A percentile compares a stretch with the other conserved stretches of the same genome.
phyloP scores from a whole-genome alignment of 2,888 invertebrate genomes.

The Drosophila tripunctata region DNA sequence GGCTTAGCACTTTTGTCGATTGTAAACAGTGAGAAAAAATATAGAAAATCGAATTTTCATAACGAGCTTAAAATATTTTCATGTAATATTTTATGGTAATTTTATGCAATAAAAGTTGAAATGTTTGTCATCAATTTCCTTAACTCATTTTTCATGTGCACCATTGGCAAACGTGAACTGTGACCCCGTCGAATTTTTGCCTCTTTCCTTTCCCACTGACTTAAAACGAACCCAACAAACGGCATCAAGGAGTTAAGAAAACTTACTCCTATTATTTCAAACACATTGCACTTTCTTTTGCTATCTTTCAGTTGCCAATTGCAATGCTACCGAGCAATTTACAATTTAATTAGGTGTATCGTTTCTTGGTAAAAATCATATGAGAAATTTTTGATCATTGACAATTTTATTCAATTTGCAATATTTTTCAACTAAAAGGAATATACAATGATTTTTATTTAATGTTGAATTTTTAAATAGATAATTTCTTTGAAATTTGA shows the following conservation, averaged over 20 bases:
- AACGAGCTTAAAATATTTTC: conserved; percentile 60
- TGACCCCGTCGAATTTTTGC: not conserved
- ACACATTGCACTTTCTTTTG: conserved; percentile 20
- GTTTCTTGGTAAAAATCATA: not conserved
- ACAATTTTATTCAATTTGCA: no score
- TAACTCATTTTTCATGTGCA: conserved; percentile 78
- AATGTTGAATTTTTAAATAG: no score
- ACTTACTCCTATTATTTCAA: conserved; percentile 53
- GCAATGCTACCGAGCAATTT: conserved; percentile 38
- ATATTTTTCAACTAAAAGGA: no score
- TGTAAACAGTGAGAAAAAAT: conserved; percentile 30
- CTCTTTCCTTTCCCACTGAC: not conserved
- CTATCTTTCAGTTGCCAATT: conserved; percentile 19
- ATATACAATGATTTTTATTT: no score
- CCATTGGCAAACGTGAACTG: conserved; percentile 35
- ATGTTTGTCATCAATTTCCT: conserved; percentile 79
- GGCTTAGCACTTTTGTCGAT: conserved; percentile 43
- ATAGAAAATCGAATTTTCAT: conserved; percentile 32
- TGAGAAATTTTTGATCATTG: not conserved
- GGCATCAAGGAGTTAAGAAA: conserved; percentile 1
- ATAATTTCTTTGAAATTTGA: no score
- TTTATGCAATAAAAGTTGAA: conserved; percentile 79
- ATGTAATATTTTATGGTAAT: conserved; percentile 76
- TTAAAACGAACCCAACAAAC: conserved; percentile 8
- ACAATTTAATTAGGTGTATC: conserved; percentile 38